Evolutionary conservation across 2,888 invertebrate genomes (phyloP).

Genomic region (Synergus gifuensis): DNA sequence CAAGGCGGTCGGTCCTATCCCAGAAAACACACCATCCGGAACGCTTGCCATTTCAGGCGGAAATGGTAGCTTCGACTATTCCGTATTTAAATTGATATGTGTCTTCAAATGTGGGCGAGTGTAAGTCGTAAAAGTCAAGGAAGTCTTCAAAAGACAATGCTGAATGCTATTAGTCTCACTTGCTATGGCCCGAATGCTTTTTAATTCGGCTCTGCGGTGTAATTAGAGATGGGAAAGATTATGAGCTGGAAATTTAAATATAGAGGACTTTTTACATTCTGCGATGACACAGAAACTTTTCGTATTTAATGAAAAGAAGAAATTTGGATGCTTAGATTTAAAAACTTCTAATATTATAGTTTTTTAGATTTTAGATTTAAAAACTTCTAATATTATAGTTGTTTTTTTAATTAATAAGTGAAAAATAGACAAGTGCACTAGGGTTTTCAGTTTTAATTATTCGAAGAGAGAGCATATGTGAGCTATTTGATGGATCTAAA

Average conservation of each 20-base stretch:
- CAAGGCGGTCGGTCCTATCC: constrained; percentile 41
- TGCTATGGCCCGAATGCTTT: not conserved
- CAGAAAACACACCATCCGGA: constrained; percentile 53
- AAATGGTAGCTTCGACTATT: constrained; percentile 42
- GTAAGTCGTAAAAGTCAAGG: not conserved
- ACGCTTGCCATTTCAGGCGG: constrained; percentile 54
- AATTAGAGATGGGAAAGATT: not conserved
- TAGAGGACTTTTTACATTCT: not conserved
- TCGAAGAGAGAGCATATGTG: too few species aligned
- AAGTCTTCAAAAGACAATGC: constrained; percentile 11
- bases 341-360: too few species aligned
- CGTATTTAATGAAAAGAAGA: too few species aligned
- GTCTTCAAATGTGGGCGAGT: not conserved
- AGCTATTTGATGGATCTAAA: too few species aligned
- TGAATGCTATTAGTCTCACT: not conserved
- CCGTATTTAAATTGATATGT: not conserved
- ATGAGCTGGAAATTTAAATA: not conserved
- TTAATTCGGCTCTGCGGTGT: not conserved
- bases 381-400: too few species aligned
- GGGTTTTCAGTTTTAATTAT: too few species aligned
- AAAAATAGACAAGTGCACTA: too few species aligned
- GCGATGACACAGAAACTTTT: too few species aligned
- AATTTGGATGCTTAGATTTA: too few species aligned
- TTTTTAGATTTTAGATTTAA: too few species aligned
- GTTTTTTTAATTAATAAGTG: too few species aligned